Evolutionary conservation across 2,797 vertebrate genomes (phyloP).

Genomic region (Limnodromus scolopaceus): DNA sequence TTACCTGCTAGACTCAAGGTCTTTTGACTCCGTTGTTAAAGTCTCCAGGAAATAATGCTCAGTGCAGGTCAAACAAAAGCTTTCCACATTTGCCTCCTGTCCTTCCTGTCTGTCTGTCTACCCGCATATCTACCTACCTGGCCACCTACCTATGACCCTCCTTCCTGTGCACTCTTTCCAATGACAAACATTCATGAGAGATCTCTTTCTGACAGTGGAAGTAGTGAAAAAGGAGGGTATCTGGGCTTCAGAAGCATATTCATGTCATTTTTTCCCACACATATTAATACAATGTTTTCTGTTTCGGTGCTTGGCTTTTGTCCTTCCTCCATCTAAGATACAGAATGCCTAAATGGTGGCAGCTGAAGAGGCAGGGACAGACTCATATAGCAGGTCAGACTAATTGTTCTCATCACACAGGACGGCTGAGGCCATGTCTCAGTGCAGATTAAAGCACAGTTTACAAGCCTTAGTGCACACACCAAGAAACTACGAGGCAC

Average conservation of each 20-base stretch:
- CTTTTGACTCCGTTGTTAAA: background rate
- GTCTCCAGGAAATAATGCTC: background rate
- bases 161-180: background rate
- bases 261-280: conserved; percentile 49
- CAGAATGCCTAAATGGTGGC: conserved; percentile 11
- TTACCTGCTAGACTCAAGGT: background rate
- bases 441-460: background rate
- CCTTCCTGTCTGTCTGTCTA: background rate
- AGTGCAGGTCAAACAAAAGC: background rate
- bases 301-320: conserved; percentile 29
- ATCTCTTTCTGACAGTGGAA: background rate
- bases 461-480: background rate
- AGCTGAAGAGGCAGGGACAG: conserved; percentile 49
- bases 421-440: conserved; percentile 34
- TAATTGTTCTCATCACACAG: conserved; percentile 52
- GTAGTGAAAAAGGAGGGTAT: conserved; percentile 4
- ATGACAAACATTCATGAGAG: background rate
- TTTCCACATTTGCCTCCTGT: background rate
- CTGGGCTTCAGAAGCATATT: conserved; percentile 31
- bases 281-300: conserved; percentile 57
- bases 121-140: background rate
- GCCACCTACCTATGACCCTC: background rate
- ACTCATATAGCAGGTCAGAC: conserved; percentile 51
- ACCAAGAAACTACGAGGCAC: background rate
- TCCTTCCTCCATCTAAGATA: conserved; percentile 33